Evolutionary conservation across 2,113 vertebrate species (phyloP).

Genomic region (Upupa epops): DNA sequence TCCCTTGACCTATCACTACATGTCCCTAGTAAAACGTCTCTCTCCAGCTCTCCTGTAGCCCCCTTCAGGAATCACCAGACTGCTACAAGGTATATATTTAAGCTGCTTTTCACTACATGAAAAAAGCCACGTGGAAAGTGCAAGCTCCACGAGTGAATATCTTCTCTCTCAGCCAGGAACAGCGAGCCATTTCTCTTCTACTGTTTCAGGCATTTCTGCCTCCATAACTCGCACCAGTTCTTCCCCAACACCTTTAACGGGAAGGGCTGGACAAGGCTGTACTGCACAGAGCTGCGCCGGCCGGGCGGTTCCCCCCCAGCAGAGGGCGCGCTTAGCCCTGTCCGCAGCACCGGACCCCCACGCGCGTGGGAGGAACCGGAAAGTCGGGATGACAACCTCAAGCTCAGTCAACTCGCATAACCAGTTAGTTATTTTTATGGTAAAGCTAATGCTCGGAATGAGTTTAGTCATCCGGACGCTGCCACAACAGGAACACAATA

Average conservation of each 20-base stretch:
- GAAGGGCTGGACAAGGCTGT: not conserved
- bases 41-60: no score
- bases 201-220: not conserved
- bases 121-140: not conserved
- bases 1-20: no score
- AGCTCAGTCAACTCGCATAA: conserved; percentile 11
- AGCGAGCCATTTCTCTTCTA: not conserved
- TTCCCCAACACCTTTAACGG: not conserved
- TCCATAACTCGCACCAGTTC: not conserved
- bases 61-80: no score
- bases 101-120: not conserved
- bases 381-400: not conserved
- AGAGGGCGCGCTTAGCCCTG: conserved; percentile 54
- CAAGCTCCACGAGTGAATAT: not conserved
- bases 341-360: not conserved
- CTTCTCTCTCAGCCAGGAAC: not conserved
- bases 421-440: conserved; percentile 23
- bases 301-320: conserved; percentile 37
- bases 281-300: not conserved
- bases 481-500: conserved; percentile 3
- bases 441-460: not conserved
- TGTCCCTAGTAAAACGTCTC: no score
- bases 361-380: not conserved
- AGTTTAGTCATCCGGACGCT: conserved; percentile 12
- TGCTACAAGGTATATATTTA: not conserved